phyloP scores from a whole-genome alignment of 2,113 vertebrate genomes.

The Sebastes schlegelii region DNA sequence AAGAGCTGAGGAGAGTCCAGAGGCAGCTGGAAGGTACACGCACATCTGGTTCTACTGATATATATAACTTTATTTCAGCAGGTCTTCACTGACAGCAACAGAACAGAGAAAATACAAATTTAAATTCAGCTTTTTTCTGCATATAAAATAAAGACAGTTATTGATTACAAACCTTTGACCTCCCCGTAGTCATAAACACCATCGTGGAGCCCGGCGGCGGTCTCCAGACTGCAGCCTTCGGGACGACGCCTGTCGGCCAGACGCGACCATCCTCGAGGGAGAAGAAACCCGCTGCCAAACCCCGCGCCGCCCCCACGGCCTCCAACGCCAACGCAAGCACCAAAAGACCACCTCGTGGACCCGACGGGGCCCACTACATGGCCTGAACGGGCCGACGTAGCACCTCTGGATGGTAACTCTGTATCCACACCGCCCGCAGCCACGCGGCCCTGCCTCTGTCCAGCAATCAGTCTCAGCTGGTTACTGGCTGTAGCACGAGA shows the following conservation, averaged over 20 bases:
- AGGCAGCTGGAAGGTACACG: constrained; percentile 94
- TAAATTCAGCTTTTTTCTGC: background rate
- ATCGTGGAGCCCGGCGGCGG: constrained; percentile 91
- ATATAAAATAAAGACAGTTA: background rate
- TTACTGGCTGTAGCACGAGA: background rate
- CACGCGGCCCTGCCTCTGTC: background rate
- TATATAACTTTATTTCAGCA: background rate
- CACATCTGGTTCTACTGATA: background rate
- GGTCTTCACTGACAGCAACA: background rate
- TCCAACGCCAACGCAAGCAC: constrained; percentile 72
- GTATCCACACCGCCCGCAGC: constrained; percentile 18
- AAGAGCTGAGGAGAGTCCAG: constrained; percentile 93
- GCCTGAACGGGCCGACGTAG: constrained; percentile 78
- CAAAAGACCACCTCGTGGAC: constrained; percentile 72
- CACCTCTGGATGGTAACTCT: background rate
- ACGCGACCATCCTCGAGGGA: constrained; percentile 80
- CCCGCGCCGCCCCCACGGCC: background rate
- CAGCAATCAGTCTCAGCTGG: background rate
- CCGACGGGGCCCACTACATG: constrained; percentile 81
- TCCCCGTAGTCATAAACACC: constrained; percentile 90
- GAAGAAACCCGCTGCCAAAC: constrained; percentile 67
- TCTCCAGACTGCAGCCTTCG: constrained; percentile 80
- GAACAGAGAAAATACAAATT: background rate
- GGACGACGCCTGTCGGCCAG: constrained; percentile 66
- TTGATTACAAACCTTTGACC: background rate